These are phyloP conservation scores for Melanotaenia maccullochi DNA, from an alignment of 2,797 vertebrate genomes.

Conservation along the genomic window DNA sequence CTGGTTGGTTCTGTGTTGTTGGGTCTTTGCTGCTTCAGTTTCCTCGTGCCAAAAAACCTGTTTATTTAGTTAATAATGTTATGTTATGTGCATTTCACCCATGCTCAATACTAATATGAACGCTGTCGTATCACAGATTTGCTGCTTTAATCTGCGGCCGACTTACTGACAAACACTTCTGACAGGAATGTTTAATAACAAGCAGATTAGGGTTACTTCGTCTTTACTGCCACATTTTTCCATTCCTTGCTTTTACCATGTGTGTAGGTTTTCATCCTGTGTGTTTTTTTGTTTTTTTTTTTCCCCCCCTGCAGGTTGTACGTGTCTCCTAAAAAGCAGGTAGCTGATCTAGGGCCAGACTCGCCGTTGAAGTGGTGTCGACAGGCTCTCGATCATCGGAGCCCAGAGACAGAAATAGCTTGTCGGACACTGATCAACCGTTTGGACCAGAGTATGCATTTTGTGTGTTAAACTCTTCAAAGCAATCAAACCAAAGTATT, in stretches of 20 bases:
- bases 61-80: background rate
- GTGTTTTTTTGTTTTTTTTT: constrained; percentile 18
- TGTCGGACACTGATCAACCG: constrained; percentile 88
- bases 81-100: constrained; percentile 3
- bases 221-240: background rate
- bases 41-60: background rate
- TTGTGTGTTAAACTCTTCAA: background rate
- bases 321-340: constrained; percentile 88
- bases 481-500: background rate
- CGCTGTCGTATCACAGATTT: constrained; percentile 28
- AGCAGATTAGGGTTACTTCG: constrained; percentile 26
- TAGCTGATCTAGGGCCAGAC: constrained; percentile 78
- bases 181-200: constrained; percentile 30
- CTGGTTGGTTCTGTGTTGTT: constrained; percentile 9
- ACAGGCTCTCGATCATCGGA: constrained; percentile 90
- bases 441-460: constrained; percentile 88
- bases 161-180: constrained; percentile 13
- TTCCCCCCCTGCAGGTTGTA: constrained; percentile 84
- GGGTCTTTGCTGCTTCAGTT: constrained; percentile 8
- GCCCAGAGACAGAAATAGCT: constrained; percentile 90
- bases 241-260: background rate
- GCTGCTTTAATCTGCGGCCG: constrained; percentile 20
- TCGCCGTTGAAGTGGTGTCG: constrained; percentile 92
- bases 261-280: constrained; percentile 6
- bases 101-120: constrained; percentile 3